phyloP scores from a whole-genome alignment of 1,140 invertebrate genomes.

The Zaprionus ghesquierei region DNA sequence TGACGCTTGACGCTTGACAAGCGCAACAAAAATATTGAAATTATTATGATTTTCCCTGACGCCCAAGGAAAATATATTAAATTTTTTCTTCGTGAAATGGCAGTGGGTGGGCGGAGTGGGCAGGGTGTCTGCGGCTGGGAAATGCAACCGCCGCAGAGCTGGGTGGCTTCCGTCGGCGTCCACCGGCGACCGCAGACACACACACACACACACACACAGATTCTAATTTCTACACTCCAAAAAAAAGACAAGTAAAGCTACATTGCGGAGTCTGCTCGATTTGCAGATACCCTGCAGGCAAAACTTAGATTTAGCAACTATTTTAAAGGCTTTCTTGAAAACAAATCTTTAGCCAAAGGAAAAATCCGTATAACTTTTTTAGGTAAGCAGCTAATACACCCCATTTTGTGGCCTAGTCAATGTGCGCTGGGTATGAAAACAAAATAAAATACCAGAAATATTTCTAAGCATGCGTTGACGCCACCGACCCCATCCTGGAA shows the following conservation, averaged over 20 bases:
- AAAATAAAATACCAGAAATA: slow-evolving; percentile 75
- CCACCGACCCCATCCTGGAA: slow-evolving; percentile 24
- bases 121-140: slow-evolving; percentile 43
- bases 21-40: slow-evolving; percentile 72
- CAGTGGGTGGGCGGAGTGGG: not conserved
- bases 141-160: slow-evolving; percentile 41
- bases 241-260: slow-evolving; percentile 3
- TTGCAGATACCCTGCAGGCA: not conserved
- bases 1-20: slow-evolving; percentile 56
- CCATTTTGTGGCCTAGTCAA: not conserved
- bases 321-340: too few species aligned
- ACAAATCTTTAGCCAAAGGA: not conserved
- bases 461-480: slow-evolving; percentile 70
- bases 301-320: not conserved
- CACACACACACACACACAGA: slow-evolving; percentile 38
- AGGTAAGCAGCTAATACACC: not conserved
- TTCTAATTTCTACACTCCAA: slow-evolving; percentile 74
- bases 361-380: not conserved
- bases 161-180: slow-evolving; percentile 66
- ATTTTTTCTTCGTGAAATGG: slow-evolving; percentile 45
- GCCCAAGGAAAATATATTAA: slow-evolving; percentile 71
- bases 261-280: not conserved
- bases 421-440: not conserved
- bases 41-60: slow-evolving; percentile 67
- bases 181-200: slow-evolving; percentile 69